A percentile compares a stretch with the other conserved stretches of the same genome.
These are phyloP conservation scores for Eclectus roratus DNA, from an alignment of 2,113 vertebrate species.

Conservation along the genomic window DNA sequence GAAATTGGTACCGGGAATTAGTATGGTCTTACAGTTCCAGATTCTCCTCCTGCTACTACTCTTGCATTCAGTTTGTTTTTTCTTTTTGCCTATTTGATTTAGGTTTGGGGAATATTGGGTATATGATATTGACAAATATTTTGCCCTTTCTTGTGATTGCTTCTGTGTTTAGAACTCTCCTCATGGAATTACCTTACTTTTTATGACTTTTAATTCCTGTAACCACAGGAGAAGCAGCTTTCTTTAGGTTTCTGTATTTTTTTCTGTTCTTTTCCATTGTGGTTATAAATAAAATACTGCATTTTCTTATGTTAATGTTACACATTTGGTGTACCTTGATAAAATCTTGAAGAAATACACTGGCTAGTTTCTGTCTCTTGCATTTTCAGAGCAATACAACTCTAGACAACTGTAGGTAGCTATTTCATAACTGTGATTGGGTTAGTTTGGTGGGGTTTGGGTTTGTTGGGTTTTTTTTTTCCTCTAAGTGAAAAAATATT, in stretches of 20 bases:
- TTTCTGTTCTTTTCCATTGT: neutral
- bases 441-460: neutral
- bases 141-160: neutral
- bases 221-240: neutral
- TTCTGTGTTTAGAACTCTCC: neutral
- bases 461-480: neutral
- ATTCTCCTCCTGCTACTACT: neutral
- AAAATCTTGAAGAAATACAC: neutral
- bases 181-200: neutral
- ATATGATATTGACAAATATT: neutral
- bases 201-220: neutral
- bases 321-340: neutral
- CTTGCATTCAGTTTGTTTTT: neutral
- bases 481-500: neutral
- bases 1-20: neutral
- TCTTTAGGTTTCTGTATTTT: neutral
- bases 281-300: fast-evolving
- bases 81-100: neutral
- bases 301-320: neutral
- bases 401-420: neutral
- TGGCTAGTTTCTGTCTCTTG: neutral
- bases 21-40: neutral
- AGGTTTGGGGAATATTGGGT: neutral
- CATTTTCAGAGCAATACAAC: neutral
- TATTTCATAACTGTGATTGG: neutral